phyloP scores from a whole-genome alignment of 1,140 invertebrate genomes.

The Mya arenaria region DNA sequence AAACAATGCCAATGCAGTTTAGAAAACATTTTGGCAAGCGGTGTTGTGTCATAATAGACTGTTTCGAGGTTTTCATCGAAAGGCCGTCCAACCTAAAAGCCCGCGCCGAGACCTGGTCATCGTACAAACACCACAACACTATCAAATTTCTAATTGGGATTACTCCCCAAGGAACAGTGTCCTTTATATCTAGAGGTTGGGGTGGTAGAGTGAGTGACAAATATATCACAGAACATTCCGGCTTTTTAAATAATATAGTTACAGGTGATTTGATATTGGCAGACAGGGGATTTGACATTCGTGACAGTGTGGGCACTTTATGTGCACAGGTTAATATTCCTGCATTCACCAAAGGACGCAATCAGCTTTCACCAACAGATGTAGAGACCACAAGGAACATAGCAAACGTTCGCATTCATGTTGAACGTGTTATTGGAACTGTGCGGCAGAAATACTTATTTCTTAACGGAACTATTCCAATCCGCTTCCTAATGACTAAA shows the following conservation, averaged over 20 bases:
- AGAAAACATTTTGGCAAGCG: constrained; percentile 47
- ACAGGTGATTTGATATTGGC: constrained; percentile 43
- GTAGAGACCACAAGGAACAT: constrained; percentile 10
- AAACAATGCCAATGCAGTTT: constrained; percentile 58
- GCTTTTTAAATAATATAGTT: constrained; percentile 38
- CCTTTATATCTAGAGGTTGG: constrained; percentile 56
- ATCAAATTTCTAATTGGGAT: constrained; percentile 53
- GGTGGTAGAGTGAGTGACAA: constrained; percentile 54
- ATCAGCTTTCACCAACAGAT: constrained; percentile 40
- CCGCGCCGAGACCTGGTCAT: constrained; percentile 40
- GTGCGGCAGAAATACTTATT: constrained; percentile 4
- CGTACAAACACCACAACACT: constrained; percentile 54
- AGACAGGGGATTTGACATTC: constrained; percentile 49
- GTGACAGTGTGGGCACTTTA: constrained; percentile 30
- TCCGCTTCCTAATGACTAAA: background rate
- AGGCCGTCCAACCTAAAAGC: constrained; percentile 46
- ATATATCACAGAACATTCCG: constrained; percentile 29
- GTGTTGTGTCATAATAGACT: constrained; percentile 60
- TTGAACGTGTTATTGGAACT: constrained; percentile 5
- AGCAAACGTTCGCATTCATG: background rate
- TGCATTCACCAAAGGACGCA: constrained; percentile 57
- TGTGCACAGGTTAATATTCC: constrained; percentile 57
- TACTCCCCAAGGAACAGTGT: constrained; percentile 53
- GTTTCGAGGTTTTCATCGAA: constrained; percentile 60
- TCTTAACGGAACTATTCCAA: constrained; percentile 6